Evolutionary conservation across 2,113 vertebrate genomes (phyloP).

Genomic region (Callopanchax toddi): DNA sequence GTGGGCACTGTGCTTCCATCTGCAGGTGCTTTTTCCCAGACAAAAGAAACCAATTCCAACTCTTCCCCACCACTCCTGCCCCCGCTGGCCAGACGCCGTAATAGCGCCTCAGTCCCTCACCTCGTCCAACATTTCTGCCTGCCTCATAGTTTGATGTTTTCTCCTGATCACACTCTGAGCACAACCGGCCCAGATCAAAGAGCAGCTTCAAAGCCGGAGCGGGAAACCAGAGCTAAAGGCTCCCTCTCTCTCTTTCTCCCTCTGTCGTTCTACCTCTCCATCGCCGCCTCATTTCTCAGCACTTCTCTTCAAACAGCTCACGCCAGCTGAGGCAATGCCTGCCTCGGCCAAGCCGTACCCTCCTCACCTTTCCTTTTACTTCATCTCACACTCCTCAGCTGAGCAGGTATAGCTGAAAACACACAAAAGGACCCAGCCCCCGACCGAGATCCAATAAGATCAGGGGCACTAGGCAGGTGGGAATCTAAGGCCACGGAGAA

Average conservation of each 20-base stretch:
- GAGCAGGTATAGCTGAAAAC: constrained; percentile 20
- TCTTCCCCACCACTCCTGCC: constrained; percentile 25
- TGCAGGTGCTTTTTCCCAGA: constrained; percentile 50
- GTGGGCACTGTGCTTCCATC: background rate
- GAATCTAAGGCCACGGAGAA: constrained; percentile 70
- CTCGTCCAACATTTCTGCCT: constrained; percentile 47
- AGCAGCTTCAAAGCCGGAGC: constrained; percentile 77
- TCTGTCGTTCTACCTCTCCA: constrained; percentile 37
- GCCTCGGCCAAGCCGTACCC: constrained; percentile 36
- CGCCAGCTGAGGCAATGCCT: constrained; percentile 40
- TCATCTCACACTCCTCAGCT: constrained; percentile 35
- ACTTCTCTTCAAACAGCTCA: constrained; percentile 67
- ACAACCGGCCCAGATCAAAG: constrained; percentile 79
- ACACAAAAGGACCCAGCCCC: constrained; percentile 4
- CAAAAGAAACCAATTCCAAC: constrained; percentile 7
- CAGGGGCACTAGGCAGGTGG: constrained; percentile 47
- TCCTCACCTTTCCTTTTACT: constrained; percentile 55
- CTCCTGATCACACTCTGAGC: constrained; percentile 76
- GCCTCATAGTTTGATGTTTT: constrained; percentile 60
- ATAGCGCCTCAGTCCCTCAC: constrained; percentile 54
- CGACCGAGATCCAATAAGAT: constrained; percentile 38
- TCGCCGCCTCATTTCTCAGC: constrained; percentile 60
- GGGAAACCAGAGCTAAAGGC: constrained; percentile 77
- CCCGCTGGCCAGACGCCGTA: constrained; percentile 44
- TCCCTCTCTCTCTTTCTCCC: constrained; percentile 17